Evolutionary conservation across 1,140 invertebrate species (phyloP).

Genomic region (Zaprionus africanus): DNA sequence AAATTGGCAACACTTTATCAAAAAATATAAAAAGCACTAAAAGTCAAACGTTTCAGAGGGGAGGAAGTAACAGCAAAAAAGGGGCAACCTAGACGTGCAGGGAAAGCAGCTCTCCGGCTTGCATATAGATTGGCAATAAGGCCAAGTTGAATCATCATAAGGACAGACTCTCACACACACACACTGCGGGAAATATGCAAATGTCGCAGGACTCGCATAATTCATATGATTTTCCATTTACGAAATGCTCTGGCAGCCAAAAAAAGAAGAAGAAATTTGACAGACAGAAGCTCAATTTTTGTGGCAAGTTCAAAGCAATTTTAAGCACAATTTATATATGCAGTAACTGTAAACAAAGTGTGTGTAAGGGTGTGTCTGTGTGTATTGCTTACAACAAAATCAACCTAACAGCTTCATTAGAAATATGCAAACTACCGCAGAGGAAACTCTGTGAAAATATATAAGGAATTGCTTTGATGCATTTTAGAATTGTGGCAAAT

Average conservation of each 20-base stretch:
- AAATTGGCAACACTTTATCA: slow-evolving; percentile 83
- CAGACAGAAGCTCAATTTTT: slow-evolving; percentile 40
- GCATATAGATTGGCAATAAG: slow-evolving; percentile 83
- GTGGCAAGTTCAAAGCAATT: slow-evolving; percentile 41
- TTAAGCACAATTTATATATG: slow-evolving; percentile 45
- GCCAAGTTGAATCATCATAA: slow-evolving; percentile 73
- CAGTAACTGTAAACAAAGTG: slow-evolving; percentile 22
- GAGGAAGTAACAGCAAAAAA: slow-evolving; percentile 34
- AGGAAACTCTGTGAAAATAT: neutral
- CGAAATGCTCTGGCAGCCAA: slow-evolving; percentile 64
- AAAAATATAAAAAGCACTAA: slow-evolving; percentile 82
- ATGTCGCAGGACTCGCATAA: slow-evolving; percentile 66
- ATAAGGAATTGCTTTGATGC: neutral
- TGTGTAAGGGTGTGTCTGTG: slow-evolving; percentile 1
- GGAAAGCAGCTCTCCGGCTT: slow-evolving; percentile 43
- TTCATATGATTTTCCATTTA: slow-evolving; percentile 69
- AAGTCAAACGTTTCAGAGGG: slow-evolving; percentile 66
- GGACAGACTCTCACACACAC: slow-evolving; percentile 20
- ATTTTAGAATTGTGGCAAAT: neutral
- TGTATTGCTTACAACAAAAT: slow-evolving; percentile 23
- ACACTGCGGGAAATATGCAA: slow-evolving; percentile 63
- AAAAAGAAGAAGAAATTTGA: slow-evolving; percentile 26
- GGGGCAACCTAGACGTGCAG: slow-evolving; percentile 37
- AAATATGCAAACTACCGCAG: slow-evolving; percentile 30
- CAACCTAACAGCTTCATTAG: slow-evolving; percentile 38